A percentile compares a stretch with the other conserved stretches of the same genome.
Conservation (phyloP, 2,888 invertebrate genomes). For the Rhamnusium bicolor region DNA sequence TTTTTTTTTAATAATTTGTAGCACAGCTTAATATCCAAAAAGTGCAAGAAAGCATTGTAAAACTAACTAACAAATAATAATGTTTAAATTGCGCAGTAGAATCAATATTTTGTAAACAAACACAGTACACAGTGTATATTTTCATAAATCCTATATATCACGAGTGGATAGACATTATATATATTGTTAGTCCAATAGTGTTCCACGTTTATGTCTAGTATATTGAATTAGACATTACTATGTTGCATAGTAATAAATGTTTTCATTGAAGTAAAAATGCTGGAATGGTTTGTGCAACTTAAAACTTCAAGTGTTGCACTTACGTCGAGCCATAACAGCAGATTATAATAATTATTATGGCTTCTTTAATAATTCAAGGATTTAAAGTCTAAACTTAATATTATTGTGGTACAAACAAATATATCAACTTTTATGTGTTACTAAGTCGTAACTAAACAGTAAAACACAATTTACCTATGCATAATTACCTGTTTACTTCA, state of each 20-base stretch:
- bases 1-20: too few species aligned
- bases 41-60: too few species aligned
- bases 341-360: constrained; percentile 38
- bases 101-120: too few species aligned
- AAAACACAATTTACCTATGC: not conserved
- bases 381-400: constrained; percentile 20
- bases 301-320: constrained; percentile 19
- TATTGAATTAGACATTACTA: not conserved
- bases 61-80: too few species aligned
- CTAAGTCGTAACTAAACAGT: not conserved
- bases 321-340: constrained; percentile 23
- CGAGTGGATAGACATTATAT: not conserved
- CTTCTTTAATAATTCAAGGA: constrained; percentile 38
- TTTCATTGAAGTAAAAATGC: constrained; percentile 25
- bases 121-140: not conserved
- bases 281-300: constrained; percentile 15
- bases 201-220: not conserved
- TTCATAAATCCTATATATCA: not conserved
- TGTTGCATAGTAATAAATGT: constrained; percentile 20
- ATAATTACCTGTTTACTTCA: constrained; percentile 20
- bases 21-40: too few species aligned
- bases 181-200: not conserved
- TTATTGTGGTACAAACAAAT: constrained; percentile 19
- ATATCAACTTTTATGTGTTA: constrained; percentile 6
- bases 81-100: too few species aligned